Conservation (phyloP, 2,888 invertebrate genomes). For the Agrilus cyanescens region DNA sequence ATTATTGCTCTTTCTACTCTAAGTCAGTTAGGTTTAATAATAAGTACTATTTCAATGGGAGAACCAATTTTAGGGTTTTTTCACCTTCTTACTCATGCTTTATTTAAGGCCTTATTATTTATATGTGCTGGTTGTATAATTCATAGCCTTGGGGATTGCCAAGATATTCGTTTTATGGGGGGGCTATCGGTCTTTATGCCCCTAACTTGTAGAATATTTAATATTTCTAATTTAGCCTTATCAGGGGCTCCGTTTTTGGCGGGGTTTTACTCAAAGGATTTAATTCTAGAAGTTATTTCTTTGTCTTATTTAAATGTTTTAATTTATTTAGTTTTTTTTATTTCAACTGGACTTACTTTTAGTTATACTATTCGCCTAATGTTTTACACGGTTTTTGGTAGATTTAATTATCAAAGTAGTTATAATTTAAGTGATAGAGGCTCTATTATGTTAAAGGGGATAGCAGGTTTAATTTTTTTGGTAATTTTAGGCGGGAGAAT, state of each 20-base stretch:
- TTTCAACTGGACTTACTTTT: conserved; percentile 47
- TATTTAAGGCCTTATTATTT: conserved; percentile 62
- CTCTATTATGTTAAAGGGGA: conserved; percentile 36
- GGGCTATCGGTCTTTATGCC: conserved; percentile 39
- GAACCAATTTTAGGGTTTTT: conserved; percentile 49
- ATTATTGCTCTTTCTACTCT: conserved; percentile 68
- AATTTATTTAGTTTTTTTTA: conserved; percentile 42
- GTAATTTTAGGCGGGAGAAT: conserved; percentile 42
- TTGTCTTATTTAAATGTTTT: conserved; percentile 42
- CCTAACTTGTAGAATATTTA: conserved; percentile 52
- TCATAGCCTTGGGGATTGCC: conserved; percentile 48
- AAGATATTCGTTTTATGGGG: conserved; percentile 56
- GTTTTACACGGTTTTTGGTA: conserved; percentile 41
- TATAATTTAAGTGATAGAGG: conserved; percentile 41
- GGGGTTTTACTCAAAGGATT: conserved; percentile 45
- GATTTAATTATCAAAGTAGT: conserved; percentile 38
- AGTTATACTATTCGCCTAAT: conserved; percentile 45
- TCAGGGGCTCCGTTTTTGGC: conserved; percentile 55
- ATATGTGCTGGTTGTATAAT: conserved; percentile 59
- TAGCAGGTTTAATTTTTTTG: conserved; percentile 36
- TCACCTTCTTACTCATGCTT: conserved; percentile 60
- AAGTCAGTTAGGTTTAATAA: conserved; percentile 64
- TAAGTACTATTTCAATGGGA: conserved; percentile 38
- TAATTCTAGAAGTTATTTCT: conserved; percentile 44
- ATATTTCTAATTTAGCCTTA: conserved; percentile 47